A percentile compares a stretch with the other conserved stretches of the same genome.
Conservation (phyloP, 2,113 vertebrate genomes). For the Nibea coibor region DNA sequence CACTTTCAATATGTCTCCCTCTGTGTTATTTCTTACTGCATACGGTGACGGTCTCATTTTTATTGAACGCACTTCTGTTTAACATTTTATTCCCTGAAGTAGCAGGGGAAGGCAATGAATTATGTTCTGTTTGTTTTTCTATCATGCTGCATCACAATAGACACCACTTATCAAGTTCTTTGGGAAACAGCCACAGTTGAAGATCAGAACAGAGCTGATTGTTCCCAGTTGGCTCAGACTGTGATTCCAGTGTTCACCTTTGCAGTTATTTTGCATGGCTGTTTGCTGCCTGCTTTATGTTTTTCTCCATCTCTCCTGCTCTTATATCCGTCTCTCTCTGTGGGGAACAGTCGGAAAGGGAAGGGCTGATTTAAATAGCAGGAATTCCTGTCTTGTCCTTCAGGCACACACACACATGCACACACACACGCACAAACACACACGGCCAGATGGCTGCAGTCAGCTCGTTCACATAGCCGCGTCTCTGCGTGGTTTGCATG, state of each 20-base stretch:
- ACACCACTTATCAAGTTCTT: not conserved
- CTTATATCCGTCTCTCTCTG: constrained; percentile 20
- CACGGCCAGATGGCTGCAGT: constrained; percentile 8
- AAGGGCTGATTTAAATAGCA: constrained; percentile 75
- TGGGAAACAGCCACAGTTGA: not conserved
- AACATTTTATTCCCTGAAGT: not conserved
- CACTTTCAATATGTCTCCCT: constrained; percentile 8
- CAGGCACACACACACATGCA: constrained; percentile 11
- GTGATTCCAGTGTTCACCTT: not conserved
- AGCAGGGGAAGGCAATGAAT: not conserved
- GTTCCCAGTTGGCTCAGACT: too few species aligned
- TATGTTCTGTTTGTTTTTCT: not conserved
- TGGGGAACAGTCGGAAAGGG: constrained; percentile 60
- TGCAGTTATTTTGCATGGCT: not conserved
- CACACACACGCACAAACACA: not conserved
- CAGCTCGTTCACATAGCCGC: not conserved
- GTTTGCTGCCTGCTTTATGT: not conserved
- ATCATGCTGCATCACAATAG: constrained; percentile 1
- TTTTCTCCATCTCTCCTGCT: not conserved
- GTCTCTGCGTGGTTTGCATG: not conserved
- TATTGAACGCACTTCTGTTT: not conserved
- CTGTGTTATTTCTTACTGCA: not conserved
- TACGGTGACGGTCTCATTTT: not conserved
- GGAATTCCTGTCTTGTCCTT: constrained; percentile 72
- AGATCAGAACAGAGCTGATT: not conserved